Percentiles rank a stretch among this genome's conserved stretches.
Conservation (phyloP, 2,113 vertebrate species). For the Daphoenositta chrysoptera region DNA sequence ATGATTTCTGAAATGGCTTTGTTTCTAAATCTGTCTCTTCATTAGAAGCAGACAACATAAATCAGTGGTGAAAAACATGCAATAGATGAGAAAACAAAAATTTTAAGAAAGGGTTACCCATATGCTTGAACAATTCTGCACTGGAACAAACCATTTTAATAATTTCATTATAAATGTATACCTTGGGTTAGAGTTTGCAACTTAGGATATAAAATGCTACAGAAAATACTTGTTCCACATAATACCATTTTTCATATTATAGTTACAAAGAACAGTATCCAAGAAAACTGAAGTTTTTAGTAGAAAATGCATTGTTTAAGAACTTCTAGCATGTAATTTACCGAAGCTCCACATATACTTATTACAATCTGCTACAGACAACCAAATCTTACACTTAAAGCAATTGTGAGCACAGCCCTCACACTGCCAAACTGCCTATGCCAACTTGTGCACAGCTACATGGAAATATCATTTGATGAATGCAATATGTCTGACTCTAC, state of each 20-base stretch:
- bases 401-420: background rate
- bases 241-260: background rate
- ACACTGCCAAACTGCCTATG: background rate
- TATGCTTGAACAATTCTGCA: background rate
- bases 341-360: background rate
- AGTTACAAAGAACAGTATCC: background rate
- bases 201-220: background rate
- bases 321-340: background rate
- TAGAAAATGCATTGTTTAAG: background rate
- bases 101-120: background rate
- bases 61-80: background rate
- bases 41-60: background rate
- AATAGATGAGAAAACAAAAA: background rate
- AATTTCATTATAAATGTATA: background rate
- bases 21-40: background rate
- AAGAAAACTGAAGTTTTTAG: background rate
- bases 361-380: background rate
- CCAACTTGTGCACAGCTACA: background rate
- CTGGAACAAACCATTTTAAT: background rate
- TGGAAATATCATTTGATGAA: rapidly evolving
- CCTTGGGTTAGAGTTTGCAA: background rate
- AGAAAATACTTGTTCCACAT: background rate
- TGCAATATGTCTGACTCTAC: background rate
- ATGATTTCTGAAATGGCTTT: background rate
- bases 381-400: background rate